Base-by-base conservation (phyloP, 2,113 vertebrate genomes). In the Ranitomeya imitator region DNA sequence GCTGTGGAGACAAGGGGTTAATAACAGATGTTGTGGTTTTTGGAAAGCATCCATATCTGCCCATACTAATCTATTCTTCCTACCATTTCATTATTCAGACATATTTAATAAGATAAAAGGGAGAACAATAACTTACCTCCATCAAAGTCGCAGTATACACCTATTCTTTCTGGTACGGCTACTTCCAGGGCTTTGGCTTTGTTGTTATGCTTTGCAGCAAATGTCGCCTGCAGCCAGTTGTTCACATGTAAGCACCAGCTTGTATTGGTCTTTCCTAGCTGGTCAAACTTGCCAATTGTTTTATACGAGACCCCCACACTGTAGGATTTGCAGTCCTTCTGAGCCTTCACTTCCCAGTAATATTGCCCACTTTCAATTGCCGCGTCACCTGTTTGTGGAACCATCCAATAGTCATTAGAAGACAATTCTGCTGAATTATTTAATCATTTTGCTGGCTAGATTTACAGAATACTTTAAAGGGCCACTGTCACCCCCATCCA, bases 121-220 rank as follows among this genome's bases (percentile, higher is more conserved):
- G 13, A 18, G 6, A 55, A 19, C 19, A 37, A 86, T 26, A 23
- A 2, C 19, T 67, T 95, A 99, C 98, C 98, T 89, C 96, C 95
- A 91, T 98, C 97, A 6, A 97, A 96, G 93, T 99, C 94, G 21
- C 97, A 98, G 94, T 97, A 98, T 51, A 99, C 93, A 79, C 97
- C 98, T 90, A 99, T 95, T 89, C 93, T 95, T 86, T 96, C 96
- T 11, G 97, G 97, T 85, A 96, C 93, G 4, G 94, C 84, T 73
- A 94, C 89, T 84, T 98, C 97, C 89, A 99, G 92, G 4, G 92
- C 93, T 94, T 97, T 99, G 8, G 95, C 94, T 92, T 97, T 97
- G 92, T 99, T 99, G 92, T 97, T 98, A 92, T 99, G 97, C 79
- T 99, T 99, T 86, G 96, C 97, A 19, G 97, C 94, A 54, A 99